phyloP scores from a whole-genome alignment of 2,888 invertebrate genomes.

The Calliopum simillimum region DNA sequence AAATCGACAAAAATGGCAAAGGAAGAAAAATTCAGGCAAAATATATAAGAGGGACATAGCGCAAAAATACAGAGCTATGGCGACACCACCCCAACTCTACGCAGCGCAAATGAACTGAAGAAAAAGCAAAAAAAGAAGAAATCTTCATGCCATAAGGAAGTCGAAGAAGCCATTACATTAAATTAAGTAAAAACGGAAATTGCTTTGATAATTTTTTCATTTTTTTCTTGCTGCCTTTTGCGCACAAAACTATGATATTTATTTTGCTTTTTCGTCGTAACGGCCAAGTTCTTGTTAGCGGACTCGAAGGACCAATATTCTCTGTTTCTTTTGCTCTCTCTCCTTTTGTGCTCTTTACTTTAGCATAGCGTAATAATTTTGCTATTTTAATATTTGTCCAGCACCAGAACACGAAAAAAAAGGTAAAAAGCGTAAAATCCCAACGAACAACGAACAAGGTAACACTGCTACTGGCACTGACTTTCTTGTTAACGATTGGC shows the following conservation, averaged over 20 bases:
- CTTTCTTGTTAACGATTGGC: constrained; percentile 5
- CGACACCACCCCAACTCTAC: background rate
- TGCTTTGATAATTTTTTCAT: constrained; percentile 39
- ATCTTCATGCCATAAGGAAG: constrained; percentile 16
- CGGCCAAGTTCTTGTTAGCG: background rate
- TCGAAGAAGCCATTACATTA: constrained; percentile 39
- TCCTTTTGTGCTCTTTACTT: background rate
- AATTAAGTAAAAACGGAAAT: constrained; percentile 41
- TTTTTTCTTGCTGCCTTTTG: background rate
- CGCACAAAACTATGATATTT: no score
- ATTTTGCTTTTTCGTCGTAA: background rate
- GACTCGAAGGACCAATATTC: background rate
- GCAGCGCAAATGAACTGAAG: background rate
- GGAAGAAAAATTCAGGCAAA: background rate
- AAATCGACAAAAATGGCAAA: background rate
- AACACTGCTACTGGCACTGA: constrained; percentile 16
- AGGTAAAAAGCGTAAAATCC: background rate
- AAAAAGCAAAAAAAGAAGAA: background rate
- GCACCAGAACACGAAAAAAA: no score
- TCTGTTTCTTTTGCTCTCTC: background rate
- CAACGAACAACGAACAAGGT: background rate
- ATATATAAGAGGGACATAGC: background rate
- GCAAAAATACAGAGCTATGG: background rate
- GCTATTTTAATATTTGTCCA: constrained; percentile 18
- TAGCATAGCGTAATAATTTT: constrained; percentile 16